phyloP scores from a whole-genome alignment of 2,113 vertebrate species.

The Anguilla rostrata region DNA sequence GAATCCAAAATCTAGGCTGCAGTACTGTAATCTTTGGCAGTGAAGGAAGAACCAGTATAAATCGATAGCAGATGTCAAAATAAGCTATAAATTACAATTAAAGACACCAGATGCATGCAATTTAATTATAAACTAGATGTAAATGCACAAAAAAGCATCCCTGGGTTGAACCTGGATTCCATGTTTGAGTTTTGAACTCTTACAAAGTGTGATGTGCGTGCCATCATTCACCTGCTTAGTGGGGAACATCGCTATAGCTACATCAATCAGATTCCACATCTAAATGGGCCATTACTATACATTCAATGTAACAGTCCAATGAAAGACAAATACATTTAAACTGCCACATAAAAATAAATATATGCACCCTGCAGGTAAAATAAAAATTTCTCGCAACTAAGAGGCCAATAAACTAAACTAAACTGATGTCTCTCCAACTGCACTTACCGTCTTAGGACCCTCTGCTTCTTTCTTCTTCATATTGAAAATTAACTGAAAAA shows the following conservation, averaged over 20 bases:
- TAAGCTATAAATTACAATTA: background rate
- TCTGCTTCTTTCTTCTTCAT: conserved; percentile 87
- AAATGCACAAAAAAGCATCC: background rate
- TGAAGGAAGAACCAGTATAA: background rate
- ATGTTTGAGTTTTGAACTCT: background rate
- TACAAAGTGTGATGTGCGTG: background rate
- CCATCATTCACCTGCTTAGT: background rate
- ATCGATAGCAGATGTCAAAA: conserved; percentile 3
- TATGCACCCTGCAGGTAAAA: too few relatives aligned
- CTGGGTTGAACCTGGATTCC: background rate
- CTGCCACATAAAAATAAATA: too few relatives aligned
- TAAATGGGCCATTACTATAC: background rate
- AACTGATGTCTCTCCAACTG: background rate
- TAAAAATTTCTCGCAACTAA: background rate
- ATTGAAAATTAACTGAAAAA: conserved; percentile 94
- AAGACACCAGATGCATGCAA: background rate
- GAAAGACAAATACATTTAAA: too few relatives aligned
- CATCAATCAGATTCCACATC: too few relatives aligned
- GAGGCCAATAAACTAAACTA: background rate
- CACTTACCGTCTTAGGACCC: conserved; percentile 73
- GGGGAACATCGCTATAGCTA: background rate
- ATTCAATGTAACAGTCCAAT: background rate
- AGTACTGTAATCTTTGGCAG: conserved; percentile 11
- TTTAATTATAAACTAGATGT: background rate
- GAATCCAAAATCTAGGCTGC: background rate